A percentile compares a stretch with the other conserved stretches of the same genome.
Conservation (phyloP, 2,113 vertebrate species). For the Nerophis ophidion region DNA sequence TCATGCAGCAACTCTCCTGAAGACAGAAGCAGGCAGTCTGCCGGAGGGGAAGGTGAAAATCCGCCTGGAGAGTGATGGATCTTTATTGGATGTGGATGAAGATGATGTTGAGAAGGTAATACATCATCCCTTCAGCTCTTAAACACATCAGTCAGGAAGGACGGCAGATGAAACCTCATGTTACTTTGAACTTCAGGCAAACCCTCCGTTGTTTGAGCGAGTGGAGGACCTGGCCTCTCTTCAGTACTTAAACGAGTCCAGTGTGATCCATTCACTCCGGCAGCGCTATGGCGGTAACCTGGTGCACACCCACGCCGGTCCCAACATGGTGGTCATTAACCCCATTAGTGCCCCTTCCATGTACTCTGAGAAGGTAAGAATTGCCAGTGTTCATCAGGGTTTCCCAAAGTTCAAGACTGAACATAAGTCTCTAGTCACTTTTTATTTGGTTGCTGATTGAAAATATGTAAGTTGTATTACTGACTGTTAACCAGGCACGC, state of each 20-base stretch:
- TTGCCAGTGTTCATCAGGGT: not conserved
- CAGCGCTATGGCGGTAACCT: conserved; percentile 90
- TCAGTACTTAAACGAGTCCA: conserved; percentile 93
- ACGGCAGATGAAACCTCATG: conserved; percentile 11
- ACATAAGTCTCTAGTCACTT: too few species aligned
- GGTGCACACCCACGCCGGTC: conserved; percentile 85
- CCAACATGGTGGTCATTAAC: conserved; percentile 89
- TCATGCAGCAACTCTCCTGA: conserved; percentile 83
- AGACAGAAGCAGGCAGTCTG: conserved; percentile 72
- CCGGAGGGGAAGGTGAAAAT: conserved; percentile 93
- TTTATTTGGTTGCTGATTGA: too few species aligned
- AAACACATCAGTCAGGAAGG: conserved; percentile 36
- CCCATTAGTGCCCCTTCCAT: conserved; percentile 87
- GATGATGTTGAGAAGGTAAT: conserved; percentile 95
- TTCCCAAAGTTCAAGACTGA: not conserved
- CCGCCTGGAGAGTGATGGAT: conserved; percentile 86
- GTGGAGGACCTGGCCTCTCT: conserved; percentile 89
- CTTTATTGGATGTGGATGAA: conserved; percentile 92
- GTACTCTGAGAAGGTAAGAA: conserved; percentile 93
- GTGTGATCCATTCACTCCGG: conserved; percentile 85
- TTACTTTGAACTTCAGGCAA: conserved; percentile 76
- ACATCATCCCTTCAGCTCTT: conserved; percentile 43
- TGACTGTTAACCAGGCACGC: too few species aligned
- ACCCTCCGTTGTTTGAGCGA: conserved; percentile 83
- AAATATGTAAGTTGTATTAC: too few species aligned